phyloP scores from a whole-genome alignment of 2,797 vertebrate genomes.

The Chromobotia macracanthus region DNA sequence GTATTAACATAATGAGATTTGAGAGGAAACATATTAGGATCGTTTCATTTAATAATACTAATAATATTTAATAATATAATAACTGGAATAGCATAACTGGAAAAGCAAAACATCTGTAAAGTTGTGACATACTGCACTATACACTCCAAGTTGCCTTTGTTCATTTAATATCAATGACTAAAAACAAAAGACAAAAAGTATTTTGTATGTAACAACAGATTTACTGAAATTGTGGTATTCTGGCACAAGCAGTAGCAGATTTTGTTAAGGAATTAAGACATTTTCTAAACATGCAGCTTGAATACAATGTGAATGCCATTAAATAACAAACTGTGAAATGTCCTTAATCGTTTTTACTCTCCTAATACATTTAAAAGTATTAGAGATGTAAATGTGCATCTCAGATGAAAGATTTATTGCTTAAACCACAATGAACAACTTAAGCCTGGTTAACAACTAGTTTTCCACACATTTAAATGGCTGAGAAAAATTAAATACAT shows the following conservation, averaged over 20 bases:
- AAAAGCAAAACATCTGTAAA: not conserved
- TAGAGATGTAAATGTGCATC: not conserved
- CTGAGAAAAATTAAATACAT: slow-evolving; percentile 17
- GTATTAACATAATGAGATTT: not conserved
- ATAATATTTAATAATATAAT: no score
- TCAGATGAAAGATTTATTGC: slow-evolving; percentile 25
- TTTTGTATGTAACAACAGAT: slow-evolving; percentile 5
- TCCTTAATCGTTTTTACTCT: not conserved
- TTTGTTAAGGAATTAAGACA: not conserved
- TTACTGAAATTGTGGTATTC: slow-evolving; percentile 2
- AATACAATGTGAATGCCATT: not conserved
- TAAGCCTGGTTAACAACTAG: not conserved
- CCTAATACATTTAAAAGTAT: not conserved
- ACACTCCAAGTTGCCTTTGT: not conserved
- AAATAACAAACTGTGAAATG: not conserved
- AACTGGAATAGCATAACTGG: not conserved
- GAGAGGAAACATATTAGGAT: slow-evolving; percentile 51
- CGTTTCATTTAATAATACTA: not conserved
- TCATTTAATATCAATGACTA: not conserved
- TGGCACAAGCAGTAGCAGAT: not conserved
- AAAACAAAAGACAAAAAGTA: not conserved
- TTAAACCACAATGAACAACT: slow-evolving; percentile 10
- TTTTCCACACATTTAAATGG: not conserved
- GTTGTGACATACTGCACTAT: not conserved
- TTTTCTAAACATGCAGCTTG: not conserved